Evolutionary conservation across 2,113 vertebrate species (phyloP).

Genomic region (Ailurus styani): DNA sequence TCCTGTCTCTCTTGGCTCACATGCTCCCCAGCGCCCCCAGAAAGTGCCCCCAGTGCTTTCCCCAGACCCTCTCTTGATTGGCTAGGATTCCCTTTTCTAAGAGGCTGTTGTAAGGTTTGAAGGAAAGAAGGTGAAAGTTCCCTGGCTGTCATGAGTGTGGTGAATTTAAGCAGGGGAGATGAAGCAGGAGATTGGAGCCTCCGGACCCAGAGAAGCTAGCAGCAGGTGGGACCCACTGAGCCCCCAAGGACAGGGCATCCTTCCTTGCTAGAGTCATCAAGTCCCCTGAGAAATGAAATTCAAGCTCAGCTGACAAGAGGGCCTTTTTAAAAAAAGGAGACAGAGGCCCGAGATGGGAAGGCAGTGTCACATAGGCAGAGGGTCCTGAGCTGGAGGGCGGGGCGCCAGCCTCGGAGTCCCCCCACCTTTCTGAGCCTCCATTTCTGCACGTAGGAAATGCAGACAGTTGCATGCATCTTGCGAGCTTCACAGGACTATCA

Average conservation of each 20-base stretch:
- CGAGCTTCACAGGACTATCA: background rate
- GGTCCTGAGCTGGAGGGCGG: background rate
- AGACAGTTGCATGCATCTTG: background rate
- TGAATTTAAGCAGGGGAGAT: background rate
- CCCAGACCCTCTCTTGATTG: background rate
- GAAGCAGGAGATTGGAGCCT: background rate
- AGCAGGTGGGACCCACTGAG: background rate
- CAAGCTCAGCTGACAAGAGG: background rate
- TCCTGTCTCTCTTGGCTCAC: background rate
- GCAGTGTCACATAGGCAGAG: background rate
- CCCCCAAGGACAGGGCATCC: background rate
- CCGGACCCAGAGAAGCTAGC: background rate
- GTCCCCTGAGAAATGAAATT: background rate
- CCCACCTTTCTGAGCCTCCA: background rate
- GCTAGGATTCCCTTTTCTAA: background rate
- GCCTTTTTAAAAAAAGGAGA: background rate
- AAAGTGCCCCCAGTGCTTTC: background rate
- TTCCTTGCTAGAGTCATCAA: background rate
- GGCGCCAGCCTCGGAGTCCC: background rate
- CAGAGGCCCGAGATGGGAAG: background rate
- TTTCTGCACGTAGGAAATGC: background rate
- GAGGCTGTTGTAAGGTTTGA: background rate
- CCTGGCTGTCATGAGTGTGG: background rate
- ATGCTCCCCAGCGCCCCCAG: too few species aligned
- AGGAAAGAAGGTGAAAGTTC: background rate